These are phyloP conservation scores for Pluvialis apricaria DNA, from an alignment of 2,113 vertebrate genomes.

Conservation along the genomic window DNA sequence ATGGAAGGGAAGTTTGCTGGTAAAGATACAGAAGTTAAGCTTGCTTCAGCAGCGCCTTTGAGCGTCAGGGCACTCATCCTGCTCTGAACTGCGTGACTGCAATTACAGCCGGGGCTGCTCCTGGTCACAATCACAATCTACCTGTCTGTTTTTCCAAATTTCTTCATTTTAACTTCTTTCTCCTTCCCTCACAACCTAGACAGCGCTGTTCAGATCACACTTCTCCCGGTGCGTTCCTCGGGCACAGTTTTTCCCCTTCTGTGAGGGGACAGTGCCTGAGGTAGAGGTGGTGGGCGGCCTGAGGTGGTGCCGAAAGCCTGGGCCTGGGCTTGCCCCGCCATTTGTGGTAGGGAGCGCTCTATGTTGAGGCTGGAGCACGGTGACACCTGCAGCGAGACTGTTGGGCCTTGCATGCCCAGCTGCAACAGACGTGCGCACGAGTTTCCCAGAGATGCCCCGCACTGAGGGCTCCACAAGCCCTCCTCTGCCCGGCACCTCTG, in stretches of 20 bases:
- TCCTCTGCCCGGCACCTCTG: rapidly evolving
- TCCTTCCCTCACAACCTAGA: neutral
- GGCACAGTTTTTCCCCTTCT: too few relatives aligned
- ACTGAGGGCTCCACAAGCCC: rapidly evolving
- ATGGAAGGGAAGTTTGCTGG: neutral
- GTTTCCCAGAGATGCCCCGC: rapidly evolving
- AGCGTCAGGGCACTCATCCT: rapidly evolving
- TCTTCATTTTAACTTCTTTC: neutral
- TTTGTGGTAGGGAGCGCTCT: rapidly evolving
- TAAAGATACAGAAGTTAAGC: rapidly evolving
- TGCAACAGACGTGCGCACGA: rapidly evolving
- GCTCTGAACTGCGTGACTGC: neutral
- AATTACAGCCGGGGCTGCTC: neutral
- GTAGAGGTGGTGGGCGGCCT: rapidly evolving
- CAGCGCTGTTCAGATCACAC: rapidly evolving
- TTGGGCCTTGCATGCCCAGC: rapidly evolving
- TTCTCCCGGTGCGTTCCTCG: rapidly evolving
- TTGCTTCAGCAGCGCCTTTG: rapidly evolving
- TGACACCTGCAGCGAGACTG: too few relatives aligned
- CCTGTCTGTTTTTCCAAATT: neutral
- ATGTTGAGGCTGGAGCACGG: neutral
- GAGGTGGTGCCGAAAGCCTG: neutral
- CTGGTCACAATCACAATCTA: neutral
- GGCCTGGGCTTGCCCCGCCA: rapidly evolving
- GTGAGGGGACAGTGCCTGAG: neutral